phyloP scores from a whole-genome alignment of 2,888 invertebrate genomes.

The Branchellion lobata region DNA sequence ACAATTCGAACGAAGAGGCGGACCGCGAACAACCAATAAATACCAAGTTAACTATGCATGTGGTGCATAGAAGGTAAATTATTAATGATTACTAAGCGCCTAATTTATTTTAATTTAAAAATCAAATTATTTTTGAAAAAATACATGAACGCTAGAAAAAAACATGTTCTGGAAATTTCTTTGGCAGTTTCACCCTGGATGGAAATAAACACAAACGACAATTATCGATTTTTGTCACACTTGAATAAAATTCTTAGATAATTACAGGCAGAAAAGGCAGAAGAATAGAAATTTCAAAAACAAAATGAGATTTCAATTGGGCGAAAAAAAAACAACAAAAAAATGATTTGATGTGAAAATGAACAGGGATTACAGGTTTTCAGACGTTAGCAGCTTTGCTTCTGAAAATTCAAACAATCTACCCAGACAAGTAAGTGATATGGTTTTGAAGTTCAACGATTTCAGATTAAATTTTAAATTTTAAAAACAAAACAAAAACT shows the following conservation, averaged over 20 bases:
- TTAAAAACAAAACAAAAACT: no score
- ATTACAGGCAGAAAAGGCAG: not conserved
- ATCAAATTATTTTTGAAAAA: not conserved
- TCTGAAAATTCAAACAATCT: slow-evolving; percentile 21
- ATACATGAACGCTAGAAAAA: no score
- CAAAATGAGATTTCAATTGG: not conserved
- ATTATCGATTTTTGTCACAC: slow-evolving; percentile 17
- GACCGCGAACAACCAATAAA: not conserved
- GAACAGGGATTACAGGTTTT: slow-evolving; percentile 25
- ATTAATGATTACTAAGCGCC: not conserved
- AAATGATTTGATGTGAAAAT: not conserved
- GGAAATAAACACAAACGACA: slow-evolving; percentile 2
- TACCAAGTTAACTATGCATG: not conserved
- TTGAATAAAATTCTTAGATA: not conserved
- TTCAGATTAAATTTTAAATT: no score
- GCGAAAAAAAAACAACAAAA: not conserved
- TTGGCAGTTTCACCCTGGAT: not conserved
- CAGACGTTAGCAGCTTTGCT: slow-evolving; percentile 17
- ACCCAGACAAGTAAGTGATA: not conserved
- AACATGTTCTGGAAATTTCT: not conserved
- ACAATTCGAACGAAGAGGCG: not conserved
- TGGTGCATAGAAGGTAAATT: not conserved
- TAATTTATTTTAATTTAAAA: not conserved
- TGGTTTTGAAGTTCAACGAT: no score
- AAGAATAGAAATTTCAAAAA: not conserved